Evolutionary conservation across 1,140 invertebrate genomes (phyloP).

Genomic region (Formica selysi): DNA sequence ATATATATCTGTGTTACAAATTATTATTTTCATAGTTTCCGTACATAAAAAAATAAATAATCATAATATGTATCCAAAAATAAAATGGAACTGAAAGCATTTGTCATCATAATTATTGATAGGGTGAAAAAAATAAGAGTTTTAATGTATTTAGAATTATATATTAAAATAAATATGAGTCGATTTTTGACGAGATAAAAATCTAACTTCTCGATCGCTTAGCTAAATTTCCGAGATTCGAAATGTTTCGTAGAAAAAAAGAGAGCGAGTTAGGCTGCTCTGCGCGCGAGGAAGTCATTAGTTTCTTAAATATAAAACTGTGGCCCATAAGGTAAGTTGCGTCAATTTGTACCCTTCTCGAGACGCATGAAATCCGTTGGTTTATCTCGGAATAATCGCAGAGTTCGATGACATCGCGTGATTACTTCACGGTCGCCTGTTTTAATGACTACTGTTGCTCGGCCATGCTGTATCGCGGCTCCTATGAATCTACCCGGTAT

Average conservation of each 20-base stretch:
- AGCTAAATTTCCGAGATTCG: neutral
- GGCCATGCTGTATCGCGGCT: slow-evolving; percentile 11
- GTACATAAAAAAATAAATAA: neutral
- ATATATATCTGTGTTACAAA: neutral
- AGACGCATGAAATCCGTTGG: slow-evolving; percentile 57
- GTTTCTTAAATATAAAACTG: slow-evolving; percentile 56
- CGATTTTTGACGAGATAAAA: too few relatives aligned
- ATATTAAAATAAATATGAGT: neutral
- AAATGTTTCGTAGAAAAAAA: neutral
- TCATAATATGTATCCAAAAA: neutral
- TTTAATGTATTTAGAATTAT: slow-evolving; percentile 1
- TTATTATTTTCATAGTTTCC: neutral
- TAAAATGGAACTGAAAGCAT: neutral
- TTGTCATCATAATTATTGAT: neutral
- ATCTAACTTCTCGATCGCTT: slow-evolving; percentile 4
- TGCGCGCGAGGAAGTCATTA: slow-evolving; percentile 40
- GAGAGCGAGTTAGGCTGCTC: neutral
- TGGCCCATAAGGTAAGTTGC: slow-evolving; percentile 36
- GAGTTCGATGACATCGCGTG: slow-evolving; percentile 64
- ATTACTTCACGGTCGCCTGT: slow-evolving; percentile 64
- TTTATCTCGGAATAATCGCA: slow-evolving; percentile 61
- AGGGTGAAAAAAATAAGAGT: neutral
- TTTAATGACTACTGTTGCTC: slow-evolving; percentile 54
- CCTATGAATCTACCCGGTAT: slow-evolving; percentile 28
- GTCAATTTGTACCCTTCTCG: slow-evolving; percentile 61